Evolutionary conservation across 2,888 invertebrate genomes (phyloP).

Genomic region (Lasioglossum calceatum): DNA sequence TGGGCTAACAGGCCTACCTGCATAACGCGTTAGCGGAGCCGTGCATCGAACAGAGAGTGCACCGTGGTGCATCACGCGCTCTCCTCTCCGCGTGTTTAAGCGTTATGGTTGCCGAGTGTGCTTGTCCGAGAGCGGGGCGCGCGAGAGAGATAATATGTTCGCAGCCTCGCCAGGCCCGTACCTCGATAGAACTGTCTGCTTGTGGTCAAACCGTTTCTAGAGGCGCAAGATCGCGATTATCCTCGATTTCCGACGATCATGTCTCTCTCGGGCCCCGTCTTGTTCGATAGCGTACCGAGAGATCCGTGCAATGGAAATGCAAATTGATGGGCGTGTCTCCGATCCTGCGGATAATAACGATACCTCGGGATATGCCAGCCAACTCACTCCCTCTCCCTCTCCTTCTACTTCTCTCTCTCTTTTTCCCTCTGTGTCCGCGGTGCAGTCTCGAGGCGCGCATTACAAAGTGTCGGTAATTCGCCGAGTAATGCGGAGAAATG

Average conservation of each 20-base stretch:
- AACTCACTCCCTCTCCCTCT: neutral
- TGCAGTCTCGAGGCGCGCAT: neutral
- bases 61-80: neutral
- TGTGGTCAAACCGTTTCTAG: constrained; percentile 70
- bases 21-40: constrained; percentile 19
- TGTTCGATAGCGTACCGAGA: constrained; percentile 54
- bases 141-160: constrained; percentile 54
- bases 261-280: constrained; percentile 30
- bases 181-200: constrained; percentile 52
- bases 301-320: constrained; percentile 62
- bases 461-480: constrained; percentile 36
- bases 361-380: constrained; percentile 24
- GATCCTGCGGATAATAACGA: constrained; percentile 50
- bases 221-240: constrained; percentile 67
- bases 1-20: constrained; percentile 49
- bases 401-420: neutral
- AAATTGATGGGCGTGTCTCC: constrained; percentile 68
- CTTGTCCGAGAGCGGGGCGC: constrained; percentile 30
- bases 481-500: constrained; percentile 45
- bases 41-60: neutral
- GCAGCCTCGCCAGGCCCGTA: constrained; percentile 24
- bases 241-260: constrained; percentile 61
- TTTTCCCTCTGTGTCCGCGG: neutral
- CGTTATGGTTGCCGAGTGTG: constrained; percentile 22
- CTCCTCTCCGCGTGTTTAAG: neutral